Evolutionary conservation across 2,113 vertebrate genomes (phyloP), one percentile per base, ranked within the genome.

Genomic region (Sylvia atricapilla): DNA sequence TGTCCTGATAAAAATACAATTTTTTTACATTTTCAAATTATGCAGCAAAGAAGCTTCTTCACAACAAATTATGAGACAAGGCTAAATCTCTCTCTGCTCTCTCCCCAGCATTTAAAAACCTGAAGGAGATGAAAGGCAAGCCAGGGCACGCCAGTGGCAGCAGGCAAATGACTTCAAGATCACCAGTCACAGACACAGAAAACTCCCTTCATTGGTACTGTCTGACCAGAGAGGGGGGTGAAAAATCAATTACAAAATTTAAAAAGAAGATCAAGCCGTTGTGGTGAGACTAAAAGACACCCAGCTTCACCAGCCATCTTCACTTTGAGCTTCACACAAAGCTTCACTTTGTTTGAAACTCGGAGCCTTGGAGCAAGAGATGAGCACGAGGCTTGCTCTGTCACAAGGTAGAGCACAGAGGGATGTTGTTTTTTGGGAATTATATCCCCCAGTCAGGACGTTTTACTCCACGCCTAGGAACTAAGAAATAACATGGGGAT

Each of bases 61-160:
- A 84, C 52, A 75, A 52, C 30, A 83, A 90, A 85, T 78, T 44
- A 28, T 7, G 50, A 89, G 84, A 84, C 79, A 90, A 95, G 69
- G 74, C 37, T 80, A 50, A 89, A 89, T 37, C 58, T 46, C 10
- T 75, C 62, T 47, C 63, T 8, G 9, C 52, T 93, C n/a, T 87
- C 37, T 67, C 66, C 50, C 18, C 20, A n/a, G 63, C 30, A 33
- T 81, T 68, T 47, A 47, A 64, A 83, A 91, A 82, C 10, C 77
- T 25, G 62, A 79, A 46, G 5, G 68, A 96, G 93, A 95, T 89
- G 78, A 91, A 94, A 96, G 66, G n/a, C 80, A 63, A 95, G 88
- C 30, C 68, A 2, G 1, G 73, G 25, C 90, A 47, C 0, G 83
- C 13, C 81, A 73, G 19, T 11, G 55, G 75, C 20, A 92, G 62